phyloP scores from a whole-genome alignment of 2,113 vertebrate genomes.

The Esox niger region DNA sequence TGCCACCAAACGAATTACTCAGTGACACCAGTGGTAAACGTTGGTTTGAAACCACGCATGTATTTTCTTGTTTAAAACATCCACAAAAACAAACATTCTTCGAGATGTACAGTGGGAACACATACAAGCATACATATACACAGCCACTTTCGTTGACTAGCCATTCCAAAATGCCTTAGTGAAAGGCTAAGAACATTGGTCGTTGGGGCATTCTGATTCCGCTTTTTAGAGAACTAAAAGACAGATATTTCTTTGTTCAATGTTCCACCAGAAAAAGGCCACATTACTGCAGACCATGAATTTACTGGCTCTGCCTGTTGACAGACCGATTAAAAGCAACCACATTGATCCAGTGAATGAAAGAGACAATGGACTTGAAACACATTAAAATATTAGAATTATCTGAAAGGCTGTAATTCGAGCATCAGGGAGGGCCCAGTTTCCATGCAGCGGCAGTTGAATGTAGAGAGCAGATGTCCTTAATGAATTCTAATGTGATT shows the following conservation, averaged over 20 bases:
- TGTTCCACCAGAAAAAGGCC: conserved; percentile 39
- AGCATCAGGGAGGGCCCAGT: conserved; percentile 31
- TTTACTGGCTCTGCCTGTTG: conserved; percentile 29
- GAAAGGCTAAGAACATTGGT: conserved; percentile 16
- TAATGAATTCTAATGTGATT: conserved; percentile 54
- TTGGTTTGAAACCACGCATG: too few relatives aligned
- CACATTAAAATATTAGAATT: conserved; percentile 52
- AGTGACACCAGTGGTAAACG: too few relatives aligned
- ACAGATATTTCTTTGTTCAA: conserved; percentile 34
- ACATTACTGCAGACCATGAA: conserved; percentile 29
- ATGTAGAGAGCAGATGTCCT: conserved; percentile 27
- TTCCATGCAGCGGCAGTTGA: conserved; percentile 28
- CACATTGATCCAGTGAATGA: conserved; percentile 28
- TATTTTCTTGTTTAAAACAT: not conserved
- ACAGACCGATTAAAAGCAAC: conserved; percentile 40
- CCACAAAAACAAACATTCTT: not conserved
- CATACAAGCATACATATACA: too few relatives aligned
- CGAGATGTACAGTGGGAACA: not conserved
- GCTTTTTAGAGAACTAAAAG: conserved; percentile 57
- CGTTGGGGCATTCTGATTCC: conserved; percentile 20
- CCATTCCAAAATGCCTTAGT: not conserved
- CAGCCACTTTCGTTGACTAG: not conserved
- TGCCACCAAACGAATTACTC: too few relatives aligned
- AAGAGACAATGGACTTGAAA: conserved; percentile 40
- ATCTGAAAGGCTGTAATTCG: conserved; percentile 42